Evolutionary conservation across 2,888 invertebrate genomes (phyloP), one percentile per base, ranked within the genome.

Genomic region (Molorchus minor): DNA sequence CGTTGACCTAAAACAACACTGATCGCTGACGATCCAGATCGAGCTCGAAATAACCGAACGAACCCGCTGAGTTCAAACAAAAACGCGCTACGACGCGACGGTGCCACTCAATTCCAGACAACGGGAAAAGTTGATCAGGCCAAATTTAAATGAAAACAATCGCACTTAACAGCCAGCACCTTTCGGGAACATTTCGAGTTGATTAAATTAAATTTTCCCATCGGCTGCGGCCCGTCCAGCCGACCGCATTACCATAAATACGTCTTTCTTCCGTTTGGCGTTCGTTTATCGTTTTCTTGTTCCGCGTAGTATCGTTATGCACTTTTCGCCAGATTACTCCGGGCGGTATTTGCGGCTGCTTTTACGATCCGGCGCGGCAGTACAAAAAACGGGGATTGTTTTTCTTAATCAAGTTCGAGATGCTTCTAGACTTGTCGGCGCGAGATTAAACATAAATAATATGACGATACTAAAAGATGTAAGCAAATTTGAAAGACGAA

Each of bases 281-380:
- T 12, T 33, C 33, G 12, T 33, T 56, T 41, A 58, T 61, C 52
- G 58, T 47, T 47, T n/a, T 58, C 64, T 67, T 68, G 66, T 71
- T 62, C 67, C 57, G 56, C 56, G 62, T 72, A 71, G 73, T 70
- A 62, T 65, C 64, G 69, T 72, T 72, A 71, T 74, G 73, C 73
- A 73, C 68, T 74, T 72, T 66, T 71, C 70, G 61, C 69, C 67
- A 72, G 68, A 74, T 72, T 72, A 71, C 71, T 73, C 72, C 71
- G 71, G 72, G 70, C 70, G 68, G 69, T 65, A 69, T 70, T 66
- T 65, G 62, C 59, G 65, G 59, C n/a, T 30, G 10, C 29, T 25
- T 55, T 55, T 36, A 55, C 15, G 46, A 8, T 3, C 3, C 8
- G 4, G 3, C 8, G 25, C 25, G 25, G 25, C 25, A 25, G 25